phyloP scores from a whole-genome alignment of 2,888 invertebrate genomes.

The Ametastegia equiseti region DNA sequence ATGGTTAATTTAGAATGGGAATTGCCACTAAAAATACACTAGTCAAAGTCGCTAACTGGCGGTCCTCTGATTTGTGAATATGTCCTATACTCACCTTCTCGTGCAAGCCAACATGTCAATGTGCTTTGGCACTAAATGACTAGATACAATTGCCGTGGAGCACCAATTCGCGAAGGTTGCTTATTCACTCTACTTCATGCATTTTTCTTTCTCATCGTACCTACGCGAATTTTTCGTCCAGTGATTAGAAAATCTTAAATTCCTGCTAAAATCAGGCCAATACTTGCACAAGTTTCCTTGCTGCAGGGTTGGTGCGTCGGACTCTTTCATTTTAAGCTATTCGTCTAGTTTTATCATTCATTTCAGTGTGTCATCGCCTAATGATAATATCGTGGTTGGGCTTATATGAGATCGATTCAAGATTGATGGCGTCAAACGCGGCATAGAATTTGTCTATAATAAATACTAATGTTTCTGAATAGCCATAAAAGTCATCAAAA shows the following conservation, averaged over 20 bases:
- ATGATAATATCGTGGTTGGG: no score
- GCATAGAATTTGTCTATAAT: no score
- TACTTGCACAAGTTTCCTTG: not conserved
- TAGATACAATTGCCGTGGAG: not conserved
- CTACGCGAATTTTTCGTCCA: not conserved
- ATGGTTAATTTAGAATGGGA: slow-evolving; percentile 36
- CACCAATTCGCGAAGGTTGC: no score
- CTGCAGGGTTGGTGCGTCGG: not conserved
- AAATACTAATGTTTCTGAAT: no score
- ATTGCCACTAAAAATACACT: slow-evolving; percentile 40
- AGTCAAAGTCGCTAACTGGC: not conserved
- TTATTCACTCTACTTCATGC: not conserved
- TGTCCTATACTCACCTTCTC: not conserved
- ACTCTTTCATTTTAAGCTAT: not conserved
- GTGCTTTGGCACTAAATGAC: not conserved
- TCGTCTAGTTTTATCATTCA: not conserved
- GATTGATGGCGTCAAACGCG: no score
- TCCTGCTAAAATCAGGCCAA: not conserved
- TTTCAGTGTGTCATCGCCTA: not conserved
- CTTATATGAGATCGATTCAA: no score
- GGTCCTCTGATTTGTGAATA: not conserved
- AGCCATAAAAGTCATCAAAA: no score
- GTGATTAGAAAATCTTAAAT: not conserved
- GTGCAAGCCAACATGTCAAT: not conserved
- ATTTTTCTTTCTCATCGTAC: not conserved